Base-by-base conservation (phyloP, 2,888 invertebrate genomes). In the Eupithecia subumbrata region DNA sequence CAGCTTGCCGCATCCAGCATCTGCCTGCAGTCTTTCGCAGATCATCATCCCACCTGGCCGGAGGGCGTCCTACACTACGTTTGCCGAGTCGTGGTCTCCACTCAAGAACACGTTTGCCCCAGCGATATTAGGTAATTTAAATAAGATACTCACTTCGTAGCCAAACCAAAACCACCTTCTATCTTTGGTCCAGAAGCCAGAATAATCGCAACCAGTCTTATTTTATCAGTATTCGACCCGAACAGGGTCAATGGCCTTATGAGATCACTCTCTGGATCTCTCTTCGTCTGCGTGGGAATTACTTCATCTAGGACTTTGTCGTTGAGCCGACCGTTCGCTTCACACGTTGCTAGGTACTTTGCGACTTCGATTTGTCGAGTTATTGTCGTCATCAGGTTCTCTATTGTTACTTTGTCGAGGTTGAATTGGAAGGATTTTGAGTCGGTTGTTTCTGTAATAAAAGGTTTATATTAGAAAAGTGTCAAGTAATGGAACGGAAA, bases 301-400 rank as follows among this genome's bases (percentile, higher is more conserved):
- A 94, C 89, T 66, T 92, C 91, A 40, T 86, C 84, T 1, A 92
- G 79, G 3, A 92, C 89, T 74, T 88, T 90, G 18, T 92, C 91
- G 0, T 93, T 94, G 5, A 95, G 88, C 1, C 93, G 85, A 1
- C 95, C 95, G 72, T 89, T 94, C 16, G 90, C 90, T 87, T 97
- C 97, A 79, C 96, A 96, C 5, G 94, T 94, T 0, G 96, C 95
- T 30, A 98, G 89, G 87, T 96, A 97, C 82, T 97, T 97, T 0
- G 97, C 96, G 0, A 98, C 95, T 83, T 98, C 98, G 82, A 97
- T 96, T 89, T 98, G 98, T n/a, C 97, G 94, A 8, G 96, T 95
- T 80, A 98, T 97, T 0, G 97, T 97, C 74, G 96, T 97, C 81
- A 98, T 96, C 80, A 98, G 96, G 81, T 96, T 97, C 87, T 97